Evolutionary conservation across 2,888 invertebrate species (phyloP).

Genomic region (Dryobota labecula): DNA sequence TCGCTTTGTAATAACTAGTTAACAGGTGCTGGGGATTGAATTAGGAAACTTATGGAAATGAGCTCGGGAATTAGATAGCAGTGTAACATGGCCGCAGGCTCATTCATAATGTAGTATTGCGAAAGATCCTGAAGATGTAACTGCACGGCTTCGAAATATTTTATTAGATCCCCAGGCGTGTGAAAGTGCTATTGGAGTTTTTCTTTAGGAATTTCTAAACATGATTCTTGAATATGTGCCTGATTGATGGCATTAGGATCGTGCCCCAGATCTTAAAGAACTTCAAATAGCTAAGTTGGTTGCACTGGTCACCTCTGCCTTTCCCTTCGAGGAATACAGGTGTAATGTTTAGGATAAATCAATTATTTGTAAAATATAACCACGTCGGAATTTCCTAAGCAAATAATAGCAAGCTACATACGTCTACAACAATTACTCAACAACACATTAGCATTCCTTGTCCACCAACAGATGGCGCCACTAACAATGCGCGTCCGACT

Average conservation of each 20-base stretch:
- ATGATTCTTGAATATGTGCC: neutral
- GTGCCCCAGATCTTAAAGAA: neutral
- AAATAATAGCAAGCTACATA: neutral
- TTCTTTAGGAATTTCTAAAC: neutral
- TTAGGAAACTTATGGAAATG: constrained; percentile 15
- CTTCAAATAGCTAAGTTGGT: neutral
- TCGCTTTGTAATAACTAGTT: constrained; percentile 45
- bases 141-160: neutral
- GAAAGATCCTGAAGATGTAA: neutral
- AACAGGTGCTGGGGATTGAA: constrained; percentile 21
- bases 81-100: neutral
- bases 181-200: neutral
- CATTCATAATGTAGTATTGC: neutral
- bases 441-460: constrained; percentile 41
- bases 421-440: constrained; percentile 27
- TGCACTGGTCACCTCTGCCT: no score
- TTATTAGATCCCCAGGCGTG: neutral
- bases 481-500: constrained; percentile 51
- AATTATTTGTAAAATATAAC: neutral
- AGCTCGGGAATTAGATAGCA: neutral
- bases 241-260: neutral
- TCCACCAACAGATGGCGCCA: constrained; percentile 42
- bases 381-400: neutral
- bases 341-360: neutral
- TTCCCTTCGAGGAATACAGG: neutral